Conservation (phyloP, 2,888 invertebrate species). For the Mechanitis messenoides region DNA sequence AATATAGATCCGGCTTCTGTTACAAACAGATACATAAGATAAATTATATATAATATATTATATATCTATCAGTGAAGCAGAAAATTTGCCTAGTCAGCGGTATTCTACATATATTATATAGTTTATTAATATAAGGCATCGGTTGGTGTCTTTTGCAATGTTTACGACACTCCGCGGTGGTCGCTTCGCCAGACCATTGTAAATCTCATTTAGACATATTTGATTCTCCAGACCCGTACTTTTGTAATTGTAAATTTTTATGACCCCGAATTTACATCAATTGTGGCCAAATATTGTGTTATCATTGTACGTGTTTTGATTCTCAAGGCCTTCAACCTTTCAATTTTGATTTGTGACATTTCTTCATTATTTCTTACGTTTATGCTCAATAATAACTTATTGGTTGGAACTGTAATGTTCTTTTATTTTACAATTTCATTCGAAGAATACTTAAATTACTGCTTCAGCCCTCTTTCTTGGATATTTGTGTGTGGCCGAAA, state of each 20-base stretch:
- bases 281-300: constrained; percentile 42
- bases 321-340: constrained; percentile 42
- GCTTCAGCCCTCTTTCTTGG: neutral
- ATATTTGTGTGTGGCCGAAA: constrained; percentile 22
- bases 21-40: constrained; percentile 1
- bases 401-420: neutral
- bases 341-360: constrained; percentile 33
- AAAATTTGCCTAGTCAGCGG: neutral
- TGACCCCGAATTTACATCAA: constrained; percentile 59
- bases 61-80: neutral
- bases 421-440: constrained; percentile 1
- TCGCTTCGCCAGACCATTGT: constrained; percentile 26
- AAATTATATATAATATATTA: neutral
- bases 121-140: neutral
- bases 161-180: constrained; percentile 20
- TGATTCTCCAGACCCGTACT: constrained; percentile 29
- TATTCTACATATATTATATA: neutral
- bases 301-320: constrained; percentile 43
- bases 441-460: neutral
- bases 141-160: constrained; percentile 13
- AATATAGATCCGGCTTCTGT: constrained; percentile 24
- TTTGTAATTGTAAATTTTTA: constrained; percentile 62
- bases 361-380: constrained; percentile 31
- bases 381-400: constrained; percentile 20
- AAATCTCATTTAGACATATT: constrained; percentile 28